Percentiles rank a stretch among this genome's conserved stretches.
These are phyloP conservation scores for Troides aeacus DNA, from an alignment of 2,888 invertebrate genomes.

Conservation along the genomic window DNA sequence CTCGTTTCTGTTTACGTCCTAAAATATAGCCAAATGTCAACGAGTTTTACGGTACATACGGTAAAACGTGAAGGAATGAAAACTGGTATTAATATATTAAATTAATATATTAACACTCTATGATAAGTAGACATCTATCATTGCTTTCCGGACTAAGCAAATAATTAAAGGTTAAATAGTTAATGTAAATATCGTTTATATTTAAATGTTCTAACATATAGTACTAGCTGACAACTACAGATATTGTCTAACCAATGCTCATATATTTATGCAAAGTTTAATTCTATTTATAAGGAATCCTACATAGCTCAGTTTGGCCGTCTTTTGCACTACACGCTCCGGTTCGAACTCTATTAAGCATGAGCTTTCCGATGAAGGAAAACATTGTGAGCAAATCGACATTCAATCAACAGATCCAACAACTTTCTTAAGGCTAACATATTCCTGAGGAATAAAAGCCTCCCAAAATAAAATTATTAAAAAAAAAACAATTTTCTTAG, in stretches of 20 bases:
- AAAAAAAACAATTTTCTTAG: too few relatives aligned
- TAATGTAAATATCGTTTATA: neutral
- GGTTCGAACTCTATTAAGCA: too few relatives aligned
- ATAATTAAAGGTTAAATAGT: neutral
- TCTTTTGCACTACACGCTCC: too few relatives aligned
- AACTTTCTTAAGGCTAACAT: too few relatives aligned
- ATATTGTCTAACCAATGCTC: neutral
- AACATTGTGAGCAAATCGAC: too few relatives aligned
- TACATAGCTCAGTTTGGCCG: neutral
- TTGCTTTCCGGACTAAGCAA: neutral
- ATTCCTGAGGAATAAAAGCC: too few relatives aligned
- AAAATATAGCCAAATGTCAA: constrained; percentile 8
- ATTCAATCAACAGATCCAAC: too few relatives aligned
- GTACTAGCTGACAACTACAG: neutral
- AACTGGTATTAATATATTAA: neutral
- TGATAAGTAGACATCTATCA: neutral
- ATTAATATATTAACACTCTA: neutral
- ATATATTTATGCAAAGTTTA: neutral
- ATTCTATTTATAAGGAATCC: neutral
- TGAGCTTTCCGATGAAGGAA: too few relatives aligned
- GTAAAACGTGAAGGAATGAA: neutral
- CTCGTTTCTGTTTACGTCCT: constrained; percentile 18
- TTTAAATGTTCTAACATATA: neutral
- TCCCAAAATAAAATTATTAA: too few relatives aligned
- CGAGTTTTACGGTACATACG: constrained; percentile 5